phyloP scores from a whole-genome alignment of 2,113 vertebrate species.

The Apaloderma vittatum region DNA sequence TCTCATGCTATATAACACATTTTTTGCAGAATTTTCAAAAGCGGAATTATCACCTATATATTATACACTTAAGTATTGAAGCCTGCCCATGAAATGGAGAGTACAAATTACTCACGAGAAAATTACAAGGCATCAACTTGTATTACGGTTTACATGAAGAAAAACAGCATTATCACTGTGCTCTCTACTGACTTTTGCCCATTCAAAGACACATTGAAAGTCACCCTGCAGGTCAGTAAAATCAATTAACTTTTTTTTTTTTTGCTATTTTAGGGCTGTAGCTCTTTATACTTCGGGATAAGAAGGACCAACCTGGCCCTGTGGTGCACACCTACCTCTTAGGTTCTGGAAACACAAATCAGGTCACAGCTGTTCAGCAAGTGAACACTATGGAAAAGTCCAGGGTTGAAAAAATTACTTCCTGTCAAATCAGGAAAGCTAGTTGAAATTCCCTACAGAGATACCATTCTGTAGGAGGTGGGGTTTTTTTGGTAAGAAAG shows the following conservation, averaged over 20 bases:
- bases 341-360: background rate
- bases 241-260: background rate
- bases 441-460: background rate
- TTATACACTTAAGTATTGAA: background rate
- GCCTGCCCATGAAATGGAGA: background rate
- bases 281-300: background rate
- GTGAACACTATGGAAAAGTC: background rate
- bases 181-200: background rate
- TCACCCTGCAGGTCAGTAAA: background rate
- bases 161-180: background rate
- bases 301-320: background rate
- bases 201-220: background rate
- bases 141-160: background rate
- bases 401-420: background rate
- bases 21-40: background rate
- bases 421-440: background rate
- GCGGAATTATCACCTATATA: background rate
- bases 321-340: background rate
- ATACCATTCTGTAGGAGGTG: background rate
- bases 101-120: background rate
- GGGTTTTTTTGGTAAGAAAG: background rate
- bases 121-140: background rate
- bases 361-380: background rate
- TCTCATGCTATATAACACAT: background rate
- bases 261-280: background rate